Percentiles rank a stretch among this genome's conserved stretches.
These are phyloP conservation scores for Melanostigma gelatinosum DNA, from an alignment of 2,113 vertebrate genomes.

Conservation along the genomic window DNA sequence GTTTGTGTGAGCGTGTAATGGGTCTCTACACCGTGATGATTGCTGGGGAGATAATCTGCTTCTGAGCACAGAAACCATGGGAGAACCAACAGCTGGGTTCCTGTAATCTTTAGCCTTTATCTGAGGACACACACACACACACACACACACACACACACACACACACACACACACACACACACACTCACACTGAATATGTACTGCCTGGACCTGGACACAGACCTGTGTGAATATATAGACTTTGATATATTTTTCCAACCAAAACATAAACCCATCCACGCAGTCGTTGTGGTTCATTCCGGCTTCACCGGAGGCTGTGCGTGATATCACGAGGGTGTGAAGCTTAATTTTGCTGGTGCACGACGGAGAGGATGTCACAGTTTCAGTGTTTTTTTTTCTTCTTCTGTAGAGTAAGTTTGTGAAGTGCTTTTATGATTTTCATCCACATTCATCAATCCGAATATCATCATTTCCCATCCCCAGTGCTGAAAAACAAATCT, in stretches of 20 bases:
- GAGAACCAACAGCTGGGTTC: constrained; percentile 66
- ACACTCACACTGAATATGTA: constrained; percentile 23
- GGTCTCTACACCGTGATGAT: constrained; percentile 15
- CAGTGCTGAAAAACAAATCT: neutral
- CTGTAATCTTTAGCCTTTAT: constrained; percentile 55
- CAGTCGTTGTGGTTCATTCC: neutral
- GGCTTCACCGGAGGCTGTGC: neutral
- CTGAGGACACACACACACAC: constrained; percentile 9
- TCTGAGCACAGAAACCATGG: constrained; percentile 38
- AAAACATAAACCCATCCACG: neutral
- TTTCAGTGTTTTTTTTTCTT: neutral
- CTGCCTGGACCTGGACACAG: neutral
- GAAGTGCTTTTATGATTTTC: neutral
- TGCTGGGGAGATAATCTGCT: constrained; percentile 45
- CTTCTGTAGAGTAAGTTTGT: neutral
- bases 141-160: no score
- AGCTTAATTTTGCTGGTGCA: neutral
- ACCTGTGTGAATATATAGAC: neutral
- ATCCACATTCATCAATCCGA: neutral
- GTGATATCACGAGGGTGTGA: neutral
- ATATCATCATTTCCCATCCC: neutral
- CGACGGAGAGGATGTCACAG: neutral
- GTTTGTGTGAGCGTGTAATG: neutral
- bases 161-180: constrained; percentile 1
- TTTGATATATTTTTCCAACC: neutral